A percentile compares a stretch with the other conserved stretches of the same genome.
phyloP scores from a whole-genome alignment of 2,888 invertebrate species.

The Agrochola lota region DNA sequence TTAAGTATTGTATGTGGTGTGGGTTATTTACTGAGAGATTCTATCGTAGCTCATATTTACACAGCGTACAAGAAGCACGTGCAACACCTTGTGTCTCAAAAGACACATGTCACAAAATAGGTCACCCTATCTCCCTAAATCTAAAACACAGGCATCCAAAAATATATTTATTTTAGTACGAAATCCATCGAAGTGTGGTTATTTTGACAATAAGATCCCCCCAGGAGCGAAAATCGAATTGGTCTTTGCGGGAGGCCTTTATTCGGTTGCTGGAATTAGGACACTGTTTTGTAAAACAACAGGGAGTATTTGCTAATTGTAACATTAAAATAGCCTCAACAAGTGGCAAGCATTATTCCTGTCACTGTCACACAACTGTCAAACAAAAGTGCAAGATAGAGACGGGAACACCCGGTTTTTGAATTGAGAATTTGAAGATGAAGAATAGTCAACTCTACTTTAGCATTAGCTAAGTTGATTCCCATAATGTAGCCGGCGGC shows the following conservation, averaged over 20 bases:
- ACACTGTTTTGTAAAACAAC: conserved; percentile 4
- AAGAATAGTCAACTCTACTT: not conserved
- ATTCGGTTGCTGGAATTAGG: conserved; percentile 13
- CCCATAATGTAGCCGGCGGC: not conserved
- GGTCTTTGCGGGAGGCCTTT: conserved; percentile 47
- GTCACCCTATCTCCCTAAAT: conserved; percentile 6
- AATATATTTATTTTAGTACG: not conserved
- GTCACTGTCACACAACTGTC: not conserved
- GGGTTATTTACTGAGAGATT: no score
- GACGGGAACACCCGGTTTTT: not conserved
- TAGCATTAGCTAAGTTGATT: not conserved
- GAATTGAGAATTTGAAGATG: not conserved
- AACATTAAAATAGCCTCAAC: not conserved
- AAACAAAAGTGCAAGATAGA: not conserved
- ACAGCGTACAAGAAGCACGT: no score
- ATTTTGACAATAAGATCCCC: conserved; percentile 25
- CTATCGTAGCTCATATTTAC: no score
- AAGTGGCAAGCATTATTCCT: not conserved
- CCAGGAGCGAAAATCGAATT: conserved; percentile 27
- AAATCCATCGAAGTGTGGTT: not conserved
- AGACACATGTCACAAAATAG: conserved; percentile 22
- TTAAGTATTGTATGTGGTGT: no score
- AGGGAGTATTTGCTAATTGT: conserved; percentile 1
- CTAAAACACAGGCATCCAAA: not conserved
- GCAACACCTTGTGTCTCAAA: not conserved